Base-by-base conservation (phyloP, 2,113 vertebrate species). In the Labeo catla region DNA sequence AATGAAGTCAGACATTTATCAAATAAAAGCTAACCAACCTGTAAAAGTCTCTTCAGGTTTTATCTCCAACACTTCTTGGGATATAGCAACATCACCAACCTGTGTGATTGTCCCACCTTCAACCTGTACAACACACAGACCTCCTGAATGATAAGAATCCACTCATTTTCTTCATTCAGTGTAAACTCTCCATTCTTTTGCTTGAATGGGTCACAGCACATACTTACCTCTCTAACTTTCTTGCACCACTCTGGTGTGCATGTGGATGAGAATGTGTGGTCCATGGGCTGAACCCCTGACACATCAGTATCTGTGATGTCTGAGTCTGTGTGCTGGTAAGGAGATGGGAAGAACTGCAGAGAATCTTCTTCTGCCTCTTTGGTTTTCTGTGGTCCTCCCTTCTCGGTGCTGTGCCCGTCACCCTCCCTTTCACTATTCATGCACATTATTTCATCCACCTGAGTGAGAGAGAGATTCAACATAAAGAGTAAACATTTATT, bases 361-460 rank as follows among this genome's bases (percentile, higher is more conserved):
- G 91, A 91, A 11, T 95, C 93, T 0, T 91, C 47, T 3, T 81
- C 91, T 0, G 90, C 36, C 2, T 76, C 90, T 92, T 70, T 93
- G 94, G 85, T 34, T 68, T 92, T 94, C 11, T 95, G 94, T 15
- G 23, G 34, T 87, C 92, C 74, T 92, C 93, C 76, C 92, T 36
- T 94, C 92, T 4, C 3, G 90, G 88, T 9, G 86, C 80, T 68
- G 81, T 11, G 74, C 93, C 90, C 1, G 91, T 87, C 89, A 47
- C 94, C 92, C 45, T 85, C 88, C 1, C 84, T 3, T 23, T 92
- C 92, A 86, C 97, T 97, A 57, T 98, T 99, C 91, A 98, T 74
- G 83, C 93, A 95, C 86, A 95, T 88, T 91, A 95, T 96, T 92
- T 94, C 94, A 61, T 97, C 95, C 87, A 91, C 94, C 98, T 98